Evolutionary conservation across 2,888 invertebrate species (phyloP).

Genomic region (Athetis lepigone): DNA sequence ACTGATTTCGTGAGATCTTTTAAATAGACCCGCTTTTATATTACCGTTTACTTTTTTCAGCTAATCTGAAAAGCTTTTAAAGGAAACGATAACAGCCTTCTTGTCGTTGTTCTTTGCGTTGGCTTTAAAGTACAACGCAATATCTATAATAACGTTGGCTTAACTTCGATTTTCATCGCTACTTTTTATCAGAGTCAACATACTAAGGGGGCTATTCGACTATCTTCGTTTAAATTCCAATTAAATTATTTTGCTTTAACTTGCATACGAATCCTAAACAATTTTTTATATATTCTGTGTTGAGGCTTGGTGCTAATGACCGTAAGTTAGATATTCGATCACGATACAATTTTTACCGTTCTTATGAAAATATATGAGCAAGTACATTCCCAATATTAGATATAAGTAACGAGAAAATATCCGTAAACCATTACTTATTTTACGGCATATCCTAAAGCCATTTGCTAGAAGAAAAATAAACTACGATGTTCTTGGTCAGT

Average conservation of each 20-base stretch:
- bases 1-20: constrained; percentile 6
- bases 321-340: background rate
- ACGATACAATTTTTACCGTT: constrained; percentile 24
- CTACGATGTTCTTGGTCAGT: constrained; percentile 64
- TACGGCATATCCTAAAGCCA: constrained; percentile 71
- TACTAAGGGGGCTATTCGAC: background rate
- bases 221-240: background rate
- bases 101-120: background rate
- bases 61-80: constrained; percentile 5
- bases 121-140: background rate
- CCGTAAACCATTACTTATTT: constrained; percentile 70
- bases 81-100: background rate
- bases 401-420: constrained; percentile 67
- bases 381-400: constrained; percentile 39
- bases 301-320: too few relatives aligned
- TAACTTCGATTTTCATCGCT: background rate
- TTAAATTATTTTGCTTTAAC: background rate
- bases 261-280: background rate
- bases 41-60: background rate
- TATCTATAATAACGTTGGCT: background rate
- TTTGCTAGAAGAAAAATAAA: constrained; percentile 73
- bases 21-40: background rate
- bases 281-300: background rate
- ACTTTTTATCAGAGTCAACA: background rate
- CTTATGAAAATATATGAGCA: constrained; percentile 36